A percentile compares a stretch with the other conserved stretches of the same genome.
These are phyloP conservation scores for Scolopax rusticola DNA, from an alignment of 2,797 vertebrate species.

Conservation along the genomic window DNA sequence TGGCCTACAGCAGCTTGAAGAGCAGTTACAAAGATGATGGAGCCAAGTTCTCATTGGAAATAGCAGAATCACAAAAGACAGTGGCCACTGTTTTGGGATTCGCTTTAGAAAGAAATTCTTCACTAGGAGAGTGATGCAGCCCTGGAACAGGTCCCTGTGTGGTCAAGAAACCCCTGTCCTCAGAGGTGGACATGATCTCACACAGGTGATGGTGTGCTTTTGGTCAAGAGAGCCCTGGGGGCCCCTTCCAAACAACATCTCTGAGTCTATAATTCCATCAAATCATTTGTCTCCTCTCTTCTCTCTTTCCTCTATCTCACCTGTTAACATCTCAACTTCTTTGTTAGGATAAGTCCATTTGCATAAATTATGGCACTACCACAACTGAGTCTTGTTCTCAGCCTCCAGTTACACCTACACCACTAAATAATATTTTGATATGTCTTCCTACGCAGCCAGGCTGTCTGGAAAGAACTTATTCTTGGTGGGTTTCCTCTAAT, in stretches of 20 bases:
- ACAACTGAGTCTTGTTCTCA: neutral
- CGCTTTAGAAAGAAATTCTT: neutral
- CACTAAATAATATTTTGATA: neutral
- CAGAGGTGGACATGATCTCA: fast-evolving
- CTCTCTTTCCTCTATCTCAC: neutral
- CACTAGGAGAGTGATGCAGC: neutral
- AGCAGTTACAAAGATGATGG: neutral
- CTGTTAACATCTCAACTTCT: neutral
- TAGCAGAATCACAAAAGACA: neutral
- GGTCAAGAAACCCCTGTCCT: neutral
- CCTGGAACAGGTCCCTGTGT: neutral
- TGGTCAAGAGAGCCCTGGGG: neutral
- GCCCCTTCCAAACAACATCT: neutral
- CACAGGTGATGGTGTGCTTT: neutral
- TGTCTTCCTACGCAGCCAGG: neutral
- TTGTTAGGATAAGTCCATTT: neutral
- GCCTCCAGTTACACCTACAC: neutral
- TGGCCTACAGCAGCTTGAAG: neutral
- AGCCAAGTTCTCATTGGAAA: neutral
- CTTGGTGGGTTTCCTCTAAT: neutral
- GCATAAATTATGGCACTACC: neutral
- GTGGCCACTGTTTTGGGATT: neutral
- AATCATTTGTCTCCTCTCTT: neutral
- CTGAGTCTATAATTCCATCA: neutral
- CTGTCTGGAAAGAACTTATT: slow-evolving; percentile 13